Percentiles rank a stretch among this genome's conserved stretches.
These are phyloP conservation scores for Nematopogon swammerdamellus DNA, from an alignment of 2,888 invertebrate species.

Conservation along the genomic window DNA sequence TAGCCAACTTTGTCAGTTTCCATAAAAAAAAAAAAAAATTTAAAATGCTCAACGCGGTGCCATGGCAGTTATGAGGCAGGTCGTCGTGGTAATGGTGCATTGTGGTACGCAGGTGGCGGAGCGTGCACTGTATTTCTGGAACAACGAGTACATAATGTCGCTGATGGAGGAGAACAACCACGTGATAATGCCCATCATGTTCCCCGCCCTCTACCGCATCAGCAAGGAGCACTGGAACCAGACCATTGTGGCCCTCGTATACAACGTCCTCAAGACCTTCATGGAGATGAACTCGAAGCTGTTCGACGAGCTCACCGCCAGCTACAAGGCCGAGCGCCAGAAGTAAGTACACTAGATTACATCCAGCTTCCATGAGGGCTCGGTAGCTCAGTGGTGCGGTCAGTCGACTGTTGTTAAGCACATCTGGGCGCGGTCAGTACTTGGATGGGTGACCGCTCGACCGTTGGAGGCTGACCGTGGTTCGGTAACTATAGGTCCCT, in stretches of 20 bases:
- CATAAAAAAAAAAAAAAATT: too few species aligned
- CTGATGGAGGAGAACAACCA: conserved; percentile 98
- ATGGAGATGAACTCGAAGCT: conserved; percentile 99
- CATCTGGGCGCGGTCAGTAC: too few species aligned
- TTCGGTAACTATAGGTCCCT: too few species aligned
- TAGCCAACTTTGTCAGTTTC: too few species aligned
- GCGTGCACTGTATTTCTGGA: conserved; percentile 98
- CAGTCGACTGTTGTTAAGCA: too few species aligned
- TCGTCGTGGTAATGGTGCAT: too few species aligned
- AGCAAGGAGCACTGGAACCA: conserved; percentile 99
- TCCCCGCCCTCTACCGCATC: conserved; percentile 97
- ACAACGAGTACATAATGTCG: conserved; percentile 99
- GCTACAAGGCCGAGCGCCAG: conserved; percentile 98
- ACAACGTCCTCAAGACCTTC: conserved; percentile 99
- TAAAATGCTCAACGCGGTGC: too few species aligned
- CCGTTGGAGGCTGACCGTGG: too few species aligned
- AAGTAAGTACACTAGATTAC: conserved; percentile 71
- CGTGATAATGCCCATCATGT: conserved; percentile 99
- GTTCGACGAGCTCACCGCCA: conserved; percentile 97
- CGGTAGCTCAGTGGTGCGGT: too few species aligned
- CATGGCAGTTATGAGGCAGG: too few species aligned
- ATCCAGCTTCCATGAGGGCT: too few species aligned
- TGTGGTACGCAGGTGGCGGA: conserved; percentile 86
- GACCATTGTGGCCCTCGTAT: conserved; percentile 98
- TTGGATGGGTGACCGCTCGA: too few species aligned